Conservation (phyloP, 2,113 vertebrate genomes). For the Petroica traversi region DNA sequence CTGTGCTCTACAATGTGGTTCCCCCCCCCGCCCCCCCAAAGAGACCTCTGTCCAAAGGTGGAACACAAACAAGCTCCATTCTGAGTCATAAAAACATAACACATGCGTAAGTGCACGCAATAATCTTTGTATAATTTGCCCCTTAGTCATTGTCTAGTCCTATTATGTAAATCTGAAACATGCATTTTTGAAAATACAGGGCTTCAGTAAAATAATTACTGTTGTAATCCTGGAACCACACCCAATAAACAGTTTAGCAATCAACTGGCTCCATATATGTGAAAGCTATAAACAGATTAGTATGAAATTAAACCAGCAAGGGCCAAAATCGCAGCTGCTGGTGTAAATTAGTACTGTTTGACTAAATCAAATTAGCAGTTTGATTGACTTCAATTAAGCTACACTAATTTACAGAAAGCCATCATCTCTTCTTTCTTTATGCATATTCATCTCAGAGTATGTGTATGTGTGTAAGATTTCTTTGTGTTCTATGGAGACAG, state of each 20-base stretch:
- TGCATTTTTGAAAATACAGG: constrained; percentile 71
- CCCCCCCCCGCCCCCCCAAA: neutral
- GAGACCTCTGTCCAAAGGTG: constrained; percentile 69
- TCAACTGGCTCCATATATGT: constrained; percentile 52
- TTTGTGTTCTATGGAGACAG: neutral
- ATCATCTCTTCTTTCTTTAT: neutral
- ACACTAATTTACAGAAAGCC: constrained; percentile 12
- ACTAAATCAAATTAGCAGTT: constrained; percentile 54
- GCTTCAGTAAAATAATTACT: constrained; percentile 68
- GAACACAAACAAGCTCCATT: constrained; percentile 70
- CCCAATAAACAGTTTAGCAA: constrained; percentile 77
- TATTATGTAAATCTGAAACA: constrained; percentile 80
- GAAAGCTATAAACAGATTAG: constrained; percentile 66
- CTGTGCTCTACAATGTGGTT: neutral
- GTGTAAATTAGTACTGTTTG: constrained; percentile 20
- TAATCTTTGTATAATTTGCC: constrained; percentile 79
- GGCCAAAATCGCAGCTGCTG: constrained; percentile 15
- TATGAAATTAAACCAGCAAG: constrained; percentile 36
- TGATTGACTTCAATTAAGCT: constrained; percentile 48
- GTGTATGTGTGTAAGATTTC: neutral
- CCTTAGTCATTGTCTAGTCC: constrained; percentile 83
- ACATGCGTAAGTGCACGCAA: constrained; percentile 76
- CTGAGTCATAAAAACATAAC: constrained; percentile 74
- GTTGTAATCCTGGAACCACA: constrained; percentile 67
- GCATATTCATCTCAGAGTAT: neutral